These are phyloP conservation scores for Hirudinaria manillensis DNA, from an alignment of 2,888 invertebrate species.

Conservation along the genomic window DNA sequence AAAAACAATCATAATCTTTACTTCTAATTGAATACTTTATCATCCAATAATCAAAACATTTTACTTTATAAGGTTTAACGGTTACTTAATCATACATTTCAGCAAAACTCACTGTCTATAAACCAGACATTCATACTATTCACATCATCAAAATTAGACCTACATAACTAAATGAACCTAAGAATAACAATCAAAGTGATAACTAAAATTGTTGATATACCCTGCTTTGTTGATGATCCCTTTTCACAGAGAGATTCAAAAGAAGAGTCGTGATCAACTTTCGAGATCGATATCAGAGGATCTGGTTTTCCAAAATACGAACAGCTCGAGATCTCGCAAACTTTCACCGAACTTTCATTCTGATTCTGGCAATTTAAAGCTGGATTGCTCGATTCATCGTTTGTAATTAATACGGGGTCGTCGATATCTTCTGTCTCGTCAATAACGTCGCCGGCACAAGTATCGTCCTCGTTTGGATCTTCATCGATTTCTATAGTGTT, in stretches of 20 bases:
- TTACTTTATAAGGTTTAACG: no score
- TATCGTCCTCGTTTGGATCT: not conserved
- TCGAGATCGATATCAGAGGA: not conserved
- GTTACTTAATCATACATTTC: no score
- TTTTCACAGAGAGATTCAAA: not conserved
- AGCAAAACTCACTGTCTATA: not conserved
- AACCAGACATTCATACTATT: not conserved
- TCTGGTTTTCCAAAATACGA: conserved; percentile 18
- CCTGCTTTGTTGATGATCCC: not conserved
- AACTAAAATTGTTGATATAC: not conserved
- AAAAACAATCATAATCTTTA: no score
- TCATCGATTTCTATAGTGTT: not conserved
- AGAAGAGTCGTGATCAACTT: conserved; percentile 10
- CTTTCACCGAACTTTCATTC: not conserved
- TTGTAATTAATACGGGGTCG: no score
- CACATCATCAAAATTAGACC: not conserved
- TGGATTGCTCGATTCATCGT: not conserved
- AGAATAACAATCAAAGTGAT: not conserved
- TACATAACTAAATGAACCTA: not conserved
- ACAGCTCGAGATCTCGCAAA: conserved; percentile 14
- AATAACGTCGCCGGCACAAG: not conserved
- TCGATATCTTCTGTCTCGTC: not conserved
- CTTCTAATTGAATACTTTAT: no score
- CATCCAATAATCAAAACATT: no score
- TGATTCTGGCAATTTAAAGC: not conserved